Percentiles rank a stretch among this genome's conserved stretches.
Conservation (phyloP, 2,888 invertebrate species). For the Sepiola atlantica region DNA sequence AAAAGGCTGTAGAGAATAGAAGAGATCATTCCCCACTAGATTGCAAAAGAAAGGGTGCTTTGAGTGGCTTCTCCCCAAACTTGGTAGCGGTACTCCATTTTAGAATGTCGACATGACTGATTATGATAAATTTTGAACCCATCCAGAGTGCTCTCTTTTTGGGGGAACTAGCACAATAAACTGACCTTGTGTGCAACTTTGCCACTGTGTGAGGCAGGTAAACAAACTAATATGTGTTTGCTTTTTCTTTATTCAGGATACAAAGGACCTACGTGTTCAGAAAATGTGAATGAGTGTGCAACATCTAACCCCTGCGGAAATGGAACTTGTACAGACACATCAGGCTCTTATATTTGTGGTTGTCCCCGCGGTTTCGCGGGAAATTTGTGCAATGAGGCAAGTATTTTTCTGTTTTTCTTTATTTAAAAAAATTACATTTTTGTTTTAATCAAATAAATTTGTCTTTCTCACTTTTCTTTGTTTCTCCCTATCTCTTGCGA, state of each 20-base stretch:
- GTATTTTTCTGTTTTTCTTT: background rate
- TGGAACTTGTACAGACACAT: conserved; percentile 83
- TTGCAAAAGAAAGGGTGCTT: no score
- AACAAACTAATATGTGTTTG: background rate
- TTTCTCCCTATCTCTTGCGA: background rate
- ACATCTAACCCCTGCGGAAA: conserved; percentile 80
- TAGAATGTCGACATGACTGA: no score
- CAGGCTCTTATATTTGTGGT: conserved; percentile 77
- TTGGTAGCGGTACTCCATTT: no score
- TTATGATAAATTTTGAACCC: no score
- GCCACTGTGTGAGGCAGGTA: no score
- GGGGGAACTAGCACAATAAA: no score
- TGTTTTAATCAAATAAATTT: background rate
- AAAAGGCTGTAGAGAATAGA: no score
- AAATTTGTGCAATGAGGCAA: conserved; percentile 75
- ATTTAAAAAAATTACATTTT: background rate
- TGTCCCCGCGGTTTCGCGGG: conserved; percentile 73
- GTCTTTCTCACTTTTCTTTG: background rate
- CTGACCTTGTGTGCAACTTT: no score
- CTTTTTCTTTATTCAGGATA: conserved; percentile 79
- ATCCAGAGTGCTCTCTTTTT: no score
- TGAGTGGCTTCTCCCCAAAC: no score
- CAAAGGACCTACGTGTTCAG: conserved; percentile 66
- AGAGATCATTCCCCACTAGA: no score
- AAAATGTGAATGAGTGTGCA: conserved; percentile 66